Evolutionary conservation across 2,113 vertebrate genomes (phyloP).

Genomic region (Platichthys flesus): DNA sequence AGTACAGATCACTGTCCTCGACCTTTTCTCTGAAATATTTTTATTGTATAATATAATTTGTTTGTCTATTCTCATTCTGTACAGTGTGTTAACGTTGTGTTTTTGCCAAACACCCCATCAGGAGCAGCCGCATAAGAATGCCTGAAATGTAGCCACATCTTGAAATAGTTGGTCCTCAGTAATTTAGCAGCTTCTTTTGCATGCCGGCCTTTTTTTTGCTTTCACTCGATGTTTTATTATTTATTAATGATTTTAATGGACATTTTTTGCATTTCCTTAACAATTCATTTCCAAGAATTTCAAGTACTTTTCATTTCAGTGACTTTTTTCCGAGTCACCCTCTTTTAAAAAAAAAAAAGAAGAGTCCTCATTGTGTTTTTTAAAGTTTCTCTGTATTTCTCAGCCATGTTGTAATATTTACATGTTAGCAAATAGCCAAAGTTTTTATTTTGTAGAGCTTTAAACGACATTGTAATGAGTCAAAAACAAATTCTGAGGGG

Average conservation of each 20-base stretch:
- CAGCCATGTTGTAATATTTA: constrained; percentile 18
- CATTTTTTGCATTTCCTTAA: constrained; percentile 35
- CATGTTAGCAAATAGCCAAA: constrained; percentile 25
- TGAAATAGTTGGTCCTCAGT: constrained; percentile 51
- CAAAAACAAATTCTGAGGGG: constrained; percentile 2
- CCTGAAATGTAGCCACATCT: constrained; percentile 50
- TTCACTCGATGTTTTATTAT: constrained; percentile 66
- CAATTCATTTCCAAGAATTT: background rate
- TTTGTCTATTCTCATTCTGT: constrained; percentile 53
- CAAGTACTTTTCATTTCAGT: constrained; percentile 53
- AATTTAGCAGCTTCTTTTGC: constrained; percentile 64
- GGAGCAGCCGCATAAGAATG: constrained; percentile 32
- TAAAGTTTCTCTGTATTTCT: constrained; percentile 12
- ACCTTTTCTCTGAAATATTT: constrained; percentile 38
- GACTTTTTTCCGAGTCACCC: constrained; percentile 16
- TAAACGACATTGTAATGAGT: constrained; percentile 9
- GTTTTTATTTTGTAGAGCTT: constrained; percentile 37
- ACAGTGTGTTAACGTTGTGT: constrained; percentile 47
- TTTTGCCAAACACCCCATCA: constrained; percentile 61
- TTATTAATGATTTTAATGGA: constrained; percentile 62
- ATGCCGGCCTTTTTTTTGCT: constrained; percentile 41
- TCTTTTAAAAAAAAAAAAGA: background rate
- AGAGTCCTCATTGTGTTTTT: constrained; percentile 19
- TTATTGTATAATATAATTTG: constrained; percentile 64
- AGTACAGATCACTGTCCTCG: constrained; percentile 11